Percentiles rank a stretch among this genome's conserved stretches.
These are phyloP conservation scores for Hippoglossus stenolepis DNA, from an alignment of 2,113 vertebrate genomes.

Conservation along the genomic window DNA sequence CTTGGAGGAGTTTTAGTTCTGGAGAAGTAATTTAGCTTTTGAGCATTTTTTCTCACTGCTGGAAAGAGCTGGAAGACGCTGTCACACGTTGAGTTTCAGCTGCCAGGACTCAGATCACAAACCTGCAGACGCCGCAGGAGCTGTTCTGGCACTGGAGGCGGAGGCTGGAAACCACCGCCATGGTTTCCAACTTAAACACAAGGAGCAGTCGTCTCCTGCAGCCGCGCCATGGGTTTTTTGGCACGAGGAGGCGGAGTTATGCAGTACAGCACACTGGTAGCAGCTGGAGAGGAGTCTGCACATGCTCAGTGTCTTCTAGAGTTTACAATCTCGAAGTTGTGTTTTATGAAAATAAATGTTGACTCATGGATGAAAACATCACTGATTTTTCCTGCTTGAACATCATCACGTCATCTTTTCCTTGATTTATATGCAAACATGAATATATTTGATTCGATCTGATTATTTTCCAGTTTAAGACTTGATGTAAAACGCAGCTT, in stretches of 20 bases:
- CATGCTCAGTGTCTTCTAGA: neutral
- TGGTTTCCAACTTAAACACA: slow-evolving; percentile 53
- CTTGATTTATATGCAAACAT: neutral
- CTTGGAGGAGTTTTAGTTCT: no score
- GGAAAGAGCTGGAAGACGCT: neutral
- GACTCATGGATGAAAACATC: neutral
- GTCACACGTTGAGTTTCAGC: neutral
- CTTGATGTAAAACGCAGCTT: no score
- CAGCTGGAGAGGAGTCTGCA: slow-evolving; percentile 36
- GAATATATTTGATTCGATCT: no score
- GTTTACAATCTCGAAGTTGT: neutral
- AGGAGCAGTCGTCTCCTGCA: slow-evolving; percentile 32
- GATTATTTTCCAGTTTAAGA: no score
- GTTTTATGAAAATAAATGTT: neutral
- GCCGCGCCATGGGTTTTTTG: slow-evolving; percentile 49
- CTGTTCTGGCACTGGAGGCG: slow-evolving; percentile 59
- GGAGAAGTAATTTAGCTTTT: no score
- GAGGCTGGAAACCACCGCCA: slow-evolving; percentile 43
- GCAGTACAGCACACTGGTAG: slow-evolving; percentile 41
- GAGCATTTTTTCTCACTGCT: neutral
- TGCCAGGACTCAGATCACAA: slow-evolving; percentile 31
- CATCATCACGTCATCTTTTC: no score
- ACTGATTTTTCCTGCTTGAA: neutral
- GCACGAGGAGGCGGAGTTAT: slow-evolving; percentile 54
- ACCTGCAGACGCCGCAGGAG: slow-evolving; percentile 39